Conservation (phyloP, 2,888 invertebrate genomes). For the Camptogramma bilineatum region DNA sequence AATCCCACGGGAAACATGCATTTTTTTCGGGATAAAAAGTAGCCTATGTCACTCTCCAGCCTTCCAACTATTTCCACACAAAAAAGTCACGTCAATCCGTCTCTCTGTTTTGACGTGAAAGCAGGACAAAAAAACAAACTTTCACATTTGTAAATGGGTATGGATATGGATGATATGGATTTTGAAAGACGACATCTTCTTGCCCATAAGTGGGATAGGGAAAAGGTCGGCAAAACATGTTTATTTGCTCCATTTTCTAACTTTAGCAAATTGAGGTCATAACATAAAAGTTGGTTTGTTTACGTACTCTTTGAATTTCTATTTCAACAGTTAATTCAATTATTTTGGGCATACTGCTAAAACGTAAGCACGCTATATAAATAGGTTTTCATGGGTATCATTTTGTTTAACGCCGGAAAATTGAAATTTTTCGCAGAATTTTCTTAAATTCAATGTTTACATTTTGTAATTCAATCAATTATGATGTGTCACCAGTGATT, state of each 20-base stretch:
- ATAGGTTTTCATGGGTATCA: slow-evolving; percentile 23
- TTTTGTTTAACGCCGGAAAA: slow-evolving; percentile 23
- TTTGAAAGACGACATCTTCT: too few species aligned
- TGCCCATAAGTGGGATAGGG: too few species aligned
- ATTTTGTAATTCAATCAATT: slow-evolving; percentile 23
- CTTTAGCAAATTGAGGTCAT: background rate
- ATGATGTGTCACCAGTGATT: background rate
- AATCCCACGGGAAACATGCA: too few species aligned
- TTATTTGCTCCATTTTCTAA: background rate
- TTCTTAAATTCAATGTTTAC: slow-evolving; percentile 33
- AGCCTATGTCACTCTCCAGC: too few species aligned
- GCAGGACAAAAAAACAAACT: too few species aligned
- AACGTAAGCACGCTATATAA: slow-evolving; percentile 15
- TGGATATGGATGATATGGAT: too few species aligned
- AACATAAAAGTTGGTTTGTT: background rate
- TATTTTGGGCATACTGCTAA: slow-evolving; percentile 79
- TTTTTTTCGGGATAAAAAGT: too few species aligned
- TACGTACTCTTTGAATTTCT: slow-evolving; percentile 80
- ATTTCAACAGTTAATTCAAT: slow-evolving; percentile 86
- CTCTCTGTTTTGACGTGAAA: too few species aligned
- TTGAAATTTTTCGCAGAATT: slow-evolving; percentile 22
- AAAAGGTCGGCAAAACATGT: too few species aligned
- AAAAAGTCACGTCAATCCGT: too few species aligned
- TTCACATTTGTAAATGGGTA: too few species aligned
- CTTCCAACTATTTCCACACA: too few species aligned